Percentiles rank a stretch among this genome's conserved stretches.
These are phyloP conservation scores for Mylabris phalerata DNA, from an alignment of 1,140 invertebrate genomes.

Conservation along the genomic window DNA sequence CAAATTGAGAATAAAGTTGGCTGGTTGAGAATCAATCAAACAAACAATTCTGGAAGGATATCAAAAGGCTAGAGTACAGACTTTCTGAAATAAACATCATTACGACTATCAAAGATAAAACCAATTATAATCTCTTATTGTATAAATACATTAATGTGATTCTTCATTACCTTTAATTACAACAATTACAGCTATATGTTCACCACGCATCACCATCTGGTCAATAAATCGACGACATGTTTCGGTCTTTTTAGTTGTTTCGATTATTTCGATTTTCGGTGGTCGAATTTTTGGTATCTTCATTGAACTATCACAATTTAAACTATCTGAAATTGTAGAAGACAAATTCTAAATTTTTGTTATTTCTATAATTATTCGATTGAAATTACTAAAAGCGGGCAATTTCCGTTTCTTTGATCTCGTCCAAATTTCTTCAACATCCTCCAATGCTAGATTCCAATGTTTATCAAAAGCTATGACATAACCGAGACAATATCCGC, in stretches of 20 bases:
- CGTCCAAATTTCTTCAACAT: slow-evolving; percentile 82
- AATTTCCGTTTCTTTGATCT: slow-evolving; percentile 57
- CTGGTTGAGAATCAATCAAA: too few species aligned
- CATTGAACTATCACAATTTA: slow-evolving; percentile 5
- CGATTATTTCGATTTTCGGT: slow-evolving; percentile 34
- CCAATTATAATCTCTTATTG: too few species aligned
- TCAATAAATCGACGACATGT: slow-evolving; percentile 66
- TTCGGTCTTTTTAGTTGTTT: slow-evolving; percentile 52
- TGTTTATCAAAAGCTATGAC: slow-evolving; percentile 90
- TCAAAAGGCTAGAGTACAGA: too few species aligned
- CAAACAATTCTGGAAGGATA: too few species aligned
- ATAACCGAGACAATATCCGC: slow-evolving; percentile 72
- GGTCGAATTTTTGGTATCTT: slow-evolving; percentile 16
- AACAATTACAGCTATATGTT: slow-evolving; percentile 67
- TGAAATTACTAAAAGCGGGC: slow-evolving; percentile 46
- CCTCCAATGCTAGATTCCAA: slow-evolving; percentile 83
- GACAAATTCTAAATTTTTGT: neutral
- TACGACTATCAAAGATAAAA: too few species aligned
- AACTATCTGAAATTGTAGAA: slow-evolving; percentile 9
- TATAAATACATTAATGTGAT: too few species aligned
- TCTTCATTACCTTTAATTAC: neutral
- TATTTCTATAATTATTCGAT: neutral
- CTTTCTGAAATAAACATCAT: too few species aligned
- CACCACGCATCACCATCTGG: slow-evolving; percentile 76
- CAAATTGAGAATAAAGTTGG: too few species aligned